Base-by-base conservation (phyloP, 2,797 vertebrate genomes). In the Malurus leucopterus region DNA sequence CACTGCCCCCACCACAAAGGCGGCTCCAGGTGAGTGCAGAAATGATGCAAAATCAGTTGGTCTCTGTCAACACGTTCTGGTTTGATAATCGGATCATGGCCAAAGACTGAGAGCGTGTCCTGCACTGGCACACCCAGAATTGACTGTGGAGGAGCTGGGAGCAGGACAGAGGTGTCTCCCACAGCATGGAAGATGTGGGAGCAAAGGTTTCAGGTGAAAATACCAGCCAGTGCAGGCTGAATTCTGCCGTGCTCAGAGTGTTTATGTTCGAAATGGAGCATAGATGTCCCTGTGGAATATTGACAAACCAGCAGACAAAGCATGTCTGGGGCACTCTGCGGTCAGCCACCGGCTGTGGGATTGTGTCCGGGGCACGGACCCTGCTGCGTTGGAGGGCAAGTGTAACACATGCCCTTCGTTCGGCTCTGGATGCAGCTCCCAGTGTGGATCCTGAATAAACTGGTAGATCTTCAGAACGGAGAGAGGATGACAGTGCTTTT, bases 221-320 rank as follows among this genome's bases (percentile, higher is more conserved):
- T 14, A 11, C 18, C 58, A 50, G 30, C 8, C 44, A 30, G 54
- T 2, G 18, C 14, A 59, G 34, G 51, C 63, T 67, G 87, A 41
- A 50, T 38, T 43, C 29, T 16, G 4, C 36, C 2, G 3, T 12
- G 43, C 47, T 13, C 3, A 55, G 69, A 85, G 75, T 0, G 0
- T 50, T 57, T 22, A 5, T 15, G 34, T 65, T 61, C 1, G 12
- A 50, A 86, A 67, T 17, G 49, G 79, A 76, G 40, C 53, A 21
- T 6, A 44, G 57, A 15, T 47, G 51, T 71, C 69, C 80, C 65
- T 21, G 51, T 55, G 73, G 62, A 63, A 74, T 74, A 43, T 7
- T 34, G 63, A 84, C 32, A 54, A 36, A 77, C 46, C 21, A 51
- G 54, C 32, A 24, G 64, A 67, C 46, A 36, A 57, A 79, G 70